Evolutionary conservation across 2,113 vertebrate genomes (phyloP).

Genomic region (Xiphias gladius): DNA sequence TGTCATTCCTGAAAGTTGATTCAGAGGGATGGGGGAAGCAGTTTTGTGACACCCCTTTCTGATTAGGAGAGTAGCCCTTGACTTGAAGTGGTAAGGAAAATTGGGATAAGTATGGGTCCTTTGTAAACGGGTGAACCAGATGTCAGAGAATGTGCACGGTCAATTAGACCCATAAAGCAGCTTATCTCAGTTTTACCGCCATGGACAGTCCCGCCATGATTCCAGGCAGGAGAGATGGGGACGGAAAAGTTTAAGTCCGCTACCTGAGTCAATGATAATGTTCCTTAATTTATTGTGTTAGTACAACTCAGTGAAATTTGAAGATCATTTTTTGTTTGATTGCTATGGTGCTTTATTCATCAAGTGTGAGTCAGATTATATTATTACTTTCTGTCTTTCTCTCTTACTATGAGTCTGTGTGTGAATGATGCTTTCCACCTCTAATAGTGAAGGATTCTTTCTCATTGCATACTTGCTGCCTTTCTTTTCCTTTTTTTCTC

Average conservation of each 20-base stretch:
- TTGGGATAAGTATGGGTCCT: slow-evolving; percentile 67
- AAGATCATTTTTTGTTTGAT: not conserved
- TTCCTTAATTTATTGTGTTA: slow-evolving; percentile 4
- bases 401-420: not conserved
- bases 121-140: slow-evolving; percentile 46
- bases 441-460: not conserved
- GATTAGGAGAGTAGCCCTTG: slow-evolving; percentile 71
- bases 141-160: slow-evolving; percentile 62
- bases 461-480: not conserved
- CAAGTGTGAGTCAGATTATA: not conserved
- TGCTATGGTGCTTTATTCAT: not conserved
- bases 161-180: slow-evolving; percentile 71
- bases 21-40: slow-evolving; percentile 47
- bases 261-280: not conserved
- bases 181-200: slow-evolving; percentile 53
- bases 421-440: not conserved
- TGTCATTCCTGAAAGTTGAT: slow-evolving; percentile 32
- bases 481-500: not conserved
- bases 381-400: not conserved
- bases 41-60: slow-evolving; percentile 59
- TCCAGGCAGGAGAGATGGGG: not conserved
- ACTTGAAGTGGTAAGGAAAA: slow-evolving; percentile 66
- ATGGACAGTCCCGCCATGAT: not conserved
- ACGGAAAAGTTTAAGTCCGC: not conserved
- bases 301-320: not conserved